phyloP scores from a whole-genome alignment of 2,113 vertebrate species.

The Rhynchomys soricoides region DNA sequence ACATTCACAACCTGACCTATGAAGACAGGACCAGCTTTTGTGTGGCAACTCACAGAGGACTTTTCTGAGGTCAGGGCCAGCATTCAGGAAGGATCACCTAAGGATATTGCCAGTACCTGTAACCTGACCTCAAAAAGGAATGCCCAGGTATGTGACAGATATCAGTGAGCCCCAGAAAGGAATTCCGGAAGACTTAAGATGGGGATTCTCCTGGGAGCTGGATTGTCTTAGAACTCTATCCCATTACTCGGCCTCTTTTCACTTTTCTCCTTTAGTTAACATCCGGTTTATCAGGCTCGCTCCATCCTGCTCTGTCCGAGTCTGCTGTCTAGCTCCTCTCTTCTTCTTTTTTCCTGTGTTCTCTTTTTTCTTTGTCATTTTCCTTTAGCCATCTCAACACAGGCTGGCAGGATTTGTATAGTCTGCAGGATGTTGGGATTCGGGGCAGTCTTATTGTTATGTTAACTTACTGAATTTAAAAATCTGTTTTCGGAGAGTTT shows the following conservation, averaged over 20 bases:
- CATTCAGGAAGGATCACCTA: background rate
- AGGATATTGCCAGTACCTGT: background rate
- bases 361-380: background rate
- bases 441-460: background rate
- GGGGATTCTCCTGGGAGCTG: background rate
- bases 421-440: background rate
- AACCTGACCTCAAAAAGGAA: background rate
- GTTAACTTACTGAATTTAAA: background rate
- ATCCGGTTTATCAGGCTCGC: background rate
- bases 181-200: no score
- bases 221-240: background rate
- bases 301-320: background rate
- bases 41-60: no score
- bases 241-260: no score
- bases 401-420: background rate
- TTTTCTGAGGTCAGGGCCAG: background rate
- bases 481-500: background rate
- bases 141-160: background rate
- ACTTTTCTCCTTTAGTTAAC: background rate
- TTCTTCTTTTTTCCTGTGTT: background rate
- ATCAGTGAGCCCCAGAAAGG: background rate
- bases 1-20: background rate
- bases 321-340: background rate
- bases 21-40: background rate
- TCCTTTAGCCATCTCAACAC: background rate